A percentile compares a stretch with the other conserved stretches of the same genome.
phyloP scores from a whole-genome alignment of 35 echinoderm and acorn worm genomes.

The Acanthaster planci region DNA sequence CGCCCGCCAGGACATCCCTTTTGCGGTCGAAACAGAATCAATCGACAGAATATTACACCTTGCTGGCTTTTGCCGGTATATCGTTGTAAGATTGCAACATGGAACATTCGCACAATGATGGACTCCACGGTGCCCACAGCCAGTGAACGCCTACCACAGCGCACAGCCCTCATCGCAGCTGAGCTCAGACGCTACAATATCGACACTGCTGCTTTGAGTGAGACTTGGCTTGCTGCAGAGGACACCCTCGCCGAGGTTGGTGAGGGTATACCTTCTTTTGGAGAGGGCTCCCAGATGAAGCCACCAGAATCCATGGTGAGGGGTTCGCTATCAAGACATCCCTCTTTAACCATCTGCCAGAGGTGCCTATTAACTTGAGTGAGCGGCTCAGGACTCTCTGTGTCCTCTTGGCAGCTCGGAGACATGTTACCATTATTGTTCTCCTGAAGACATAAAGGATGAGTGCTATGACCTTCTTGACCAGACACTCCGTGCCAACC shows the following conservation, averaged over 20 bases:
- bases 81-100: neutral
- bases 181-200: conserved; percentile 13
- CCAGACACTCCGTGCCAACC: neutral
- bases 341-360: neutral
- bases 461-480: neutral
- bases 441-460: neutral
- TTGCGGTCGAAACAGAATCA: conserved; percentile 12
- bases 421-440: conserved; percentile 11
- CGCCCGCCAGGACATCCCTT: neutral
- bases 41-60: no score
- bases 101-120: neutral
- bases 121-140: no score
- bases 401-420: neutral
- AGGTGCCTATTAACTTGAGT: conserved; percentile 5
- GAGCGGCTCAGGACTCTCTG: conserved; percentile 38
- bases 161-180: neutral
- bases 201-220: neutral
- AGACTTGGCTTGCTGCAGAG: neutral
- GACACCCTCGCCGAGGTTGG: neutral
- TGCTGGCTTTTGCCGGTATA: no score
- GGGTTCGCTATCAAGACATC: neutral
- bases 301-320: conserved; percentile 16
- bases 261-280: conserved; percentile 21
- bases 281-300: conserved; percentile 10
- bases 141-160: no score